A percentile compares a stretch with the other conserved stretches of the same genome.
These are phyloP conservation scores for Stylophora pistillata DNA, from an alignment of 64 coral and sea anemone genomes.

Conservation along the genomic window DNA sequence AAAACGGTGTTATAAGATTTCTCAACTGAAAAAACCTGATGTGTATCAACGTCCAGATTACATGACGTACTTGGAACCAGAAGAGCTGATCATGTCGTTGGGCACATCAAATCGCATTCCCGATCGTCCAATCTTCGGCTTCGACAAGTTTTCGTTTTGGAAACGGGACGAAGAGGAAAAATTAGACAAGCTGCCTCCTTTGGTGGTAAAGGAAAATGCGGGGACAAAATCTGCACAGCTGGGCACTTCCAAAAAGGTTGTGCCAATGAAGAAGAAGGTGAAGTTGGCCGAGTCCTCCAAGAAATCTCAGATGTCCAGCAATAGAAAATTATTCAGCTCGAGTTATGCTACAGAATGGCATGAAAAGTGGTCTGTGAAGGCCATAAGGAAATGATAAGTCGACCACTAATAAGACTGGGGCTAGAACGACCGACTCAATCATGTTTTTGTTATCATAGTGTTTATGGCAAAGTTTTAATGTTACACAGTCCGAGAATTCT, in stretches of 20 bases:
- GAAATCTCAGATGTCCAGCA: not conserved
- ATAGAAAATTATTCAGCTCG: constrained; percentile 30
- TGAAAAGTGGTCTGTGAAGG: constrained; percentile 54
- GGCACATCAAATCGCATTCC: not conserved
- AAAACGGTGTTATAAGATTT: constrained; percentile 49
- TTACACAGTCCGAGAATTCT: too few relatives aligned
- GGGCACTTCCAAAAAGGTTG: not conserved
- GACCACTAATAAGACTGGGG: not conserved
- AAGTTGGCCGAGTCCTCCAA: constrained; percentile 7
- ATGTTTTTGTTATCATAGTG: too few relatives aligned
- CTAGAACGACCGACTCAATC: too few relatives aligned
- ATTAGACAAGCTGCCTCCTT: constrained; percentile 3
- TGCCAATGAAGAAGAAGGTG: not conserved
- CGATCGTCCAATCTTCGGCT: constrained; percentile 51
- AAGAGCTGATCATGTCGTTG: not conserved
- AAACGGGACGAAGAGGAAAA: constrained; percentile 60
- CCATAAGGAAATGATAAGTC: not conserved
- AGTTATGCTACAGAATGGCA: constrained; percentile 39
- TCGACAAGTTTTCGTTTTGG: constrained; percentile 61
- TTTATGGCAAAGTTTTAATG: too few relatives aligned
- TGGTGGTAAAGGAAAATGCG: constrained; percentile 4
- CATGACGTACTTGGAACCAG: constrained; percentile 46
- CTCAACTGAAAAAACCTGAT: not conserved
- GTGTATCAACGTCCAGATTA: constrained; percentile 47
- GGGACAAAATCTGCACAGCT: not conserved